Evolutionary conservation across 2,888 invertebrate species (phyloP), one percentile per base, ranked within the genome.

Genomic region (Ischnura elegans): DNA sequence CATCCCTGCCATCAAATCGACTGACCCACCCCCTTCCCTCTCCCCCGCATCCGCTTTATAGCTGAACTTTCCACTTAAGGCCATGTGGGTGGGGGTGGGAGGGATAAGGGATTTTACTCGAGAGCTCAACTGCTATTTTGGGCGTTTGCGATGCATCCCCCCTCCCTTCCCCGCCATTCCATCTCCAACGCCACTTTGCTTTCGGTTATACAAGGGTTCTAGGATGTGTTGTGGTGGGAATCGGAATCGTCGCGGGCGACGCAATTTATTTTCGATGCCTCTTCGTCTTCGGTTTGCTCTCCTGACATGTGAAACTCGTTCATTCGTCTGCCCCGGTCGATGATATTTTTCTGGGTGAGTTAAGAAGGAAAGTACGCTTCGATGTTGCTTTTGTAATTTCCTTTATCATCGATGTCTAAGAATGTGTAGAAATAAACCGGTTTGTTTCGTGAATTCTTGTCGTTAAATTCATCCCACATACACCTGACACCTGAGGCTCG

Each of bases 1-100:
- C 25, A n/a, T 6, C n/a, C n/a, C n/a, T n/a, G 55, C 90, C 90
- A 90, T 66, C 43, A 90, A 90, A 90, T 90, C 42, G 90, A 90
- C 90, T 90, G 90, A 90, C 90, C 90, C 61, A n/a, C n/a, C n/a
- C 43, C 76, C 90, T 61, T 43, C 55, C 87, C 6, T 55, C 87
- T 51, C 87, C 51, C n/a, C n/a, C n/a, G n/a, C n/a, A n/a, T n/a
- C n/a, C n/a, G n/a, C 76, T 76, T 76, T 76, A 87, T 55, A 55
- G 90, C 61, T 90, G 61, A 43, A 90, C 90, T 90, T 43, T 25
- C 55, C 90, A 43, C 61, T 90, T 61, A 90, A 61, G 55, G 55
- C 90, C 25, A 45, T 42, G 90, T 43, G 90, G 90, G 43, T 66
- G 90, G 29, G 87, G 42, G 51, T 36, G 29, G 55, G 61, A 61